Conservation (phyloP, 2,113 vertebrate genomes). For the Neodontobutis hainanensis region DNA sequence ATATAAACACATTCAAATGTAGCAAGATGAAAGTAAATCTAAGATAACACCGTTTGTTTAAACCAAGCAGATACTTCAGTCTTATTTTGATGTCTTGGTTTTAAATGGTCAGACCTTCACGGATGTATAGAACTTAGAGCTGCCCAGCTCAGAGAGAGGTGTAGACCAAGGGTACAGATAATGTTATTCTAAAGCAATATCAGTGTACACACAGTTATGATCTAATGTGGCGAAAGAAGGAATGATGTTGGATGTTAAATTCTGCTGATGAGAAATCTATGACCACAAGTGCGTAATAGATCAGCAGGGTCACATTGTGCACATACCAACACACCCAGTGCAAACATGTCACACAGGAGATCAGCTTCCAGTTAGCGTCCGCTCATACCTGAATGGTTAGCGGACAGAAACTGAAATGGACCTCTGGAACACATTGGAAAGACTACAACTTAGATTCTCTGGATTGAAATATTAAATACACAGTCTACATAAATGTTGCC, state of each 20-base stretch:
- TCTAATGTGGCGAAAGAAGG: background rate
- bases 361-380: conserved; percentile 55
- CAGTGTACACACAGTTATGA: conserved; percentile 4
- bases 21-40: background rate
- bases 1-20: background rate
- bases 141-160: no score
- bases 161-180: no score
- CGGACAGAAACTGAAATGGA: conserved; percentile 31
- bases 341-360: conserved; percentile 53
- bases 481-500: no score
- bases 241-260: conserved; percentile 24
- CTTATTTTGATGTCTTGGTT: no score
- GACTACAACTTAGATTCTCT: conserved; percentile 23
- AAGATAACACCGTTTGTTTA: background rate
- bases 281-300: conserved; percentile 23
- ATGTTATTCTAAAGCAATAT: no score
- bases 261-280: conserved; percentile 22
- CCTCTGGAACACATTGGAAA: conserved; percentile 12
- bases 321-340: conserved; percentile 57
- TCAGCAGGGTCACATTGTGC: conserved; percentile 54
- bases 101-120: no score
- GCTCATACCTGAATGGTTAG: conserved; percentile 35
- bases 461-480: no score
- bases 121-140: no score
- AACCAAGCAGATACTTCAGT: no score